phyloP scores from a whole-genome alignment of 2,888 invertebrate species.

The Galerucella pusilla region DNA sequence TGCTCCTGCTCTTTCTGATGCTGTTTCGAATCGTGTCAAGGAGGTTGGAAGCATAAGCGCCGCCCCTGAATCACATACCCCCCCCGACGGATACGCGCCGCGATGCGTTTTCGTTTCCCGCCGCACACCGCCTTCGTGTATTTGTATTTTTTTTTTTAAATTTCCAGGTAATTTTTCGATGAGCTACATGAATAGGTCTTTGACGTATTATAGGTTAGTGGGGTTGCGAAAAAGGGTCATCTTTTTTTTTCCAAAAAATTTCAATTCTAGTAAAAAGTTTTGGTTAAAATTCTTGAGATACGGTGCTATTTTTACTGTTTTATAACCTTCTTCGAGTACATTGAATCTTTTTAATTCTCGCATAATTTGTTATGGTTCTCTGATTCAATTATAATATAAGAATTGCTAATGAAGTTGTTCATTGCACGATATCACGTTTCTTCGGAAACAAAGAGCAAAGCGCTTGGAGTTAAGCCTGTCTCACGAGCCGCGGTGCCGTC shows the following conservation, averaged over 20 bases:
- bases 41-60: slow-evolving; percentile 41
- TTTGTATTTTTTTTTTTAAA: slow-evolving; percentile 26
- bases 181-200: slow-evolving; percentile 16
- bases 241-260: background rate
- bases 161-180: slow-evolving; percentile 25
- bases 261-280: background rate
- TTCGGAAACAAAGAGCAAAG: background rate
- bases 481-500: background rate
- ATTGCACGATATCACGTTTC: slow-evolving; percentile 12
- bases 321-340: too few relatives aligned
- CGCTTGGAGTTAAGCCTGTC: background rate
- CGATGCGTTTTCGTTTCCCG: slow-evolving; percentile 39
- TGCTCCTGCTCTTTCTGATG: slow-evolving; percentile 40
- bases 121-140: slow-evolving; percentile 29
- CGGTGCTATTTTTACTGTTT: too few relatives aligned
- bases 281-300: too few relatives aligned
- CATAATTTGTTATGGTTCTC: slow-evolving; percentile 42
- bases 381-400: slow-evolving; percentile 37
- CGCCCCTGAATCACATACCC: slow-evolving; percentile 42
- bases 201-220: slow-evolving; percentile 26
- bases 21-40: slow-evolving; percentile 36
- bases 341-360: slow-evolving; percentile 15
- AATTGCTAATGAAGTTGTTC: slow-evolving; percentile 37
- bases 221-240: background rate
- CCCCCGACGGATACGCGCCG: slow-evolving; percentile 39